Conservation (phyloP, 2,113 vertebrate genomes). For the Grallaria varia region DNA sequence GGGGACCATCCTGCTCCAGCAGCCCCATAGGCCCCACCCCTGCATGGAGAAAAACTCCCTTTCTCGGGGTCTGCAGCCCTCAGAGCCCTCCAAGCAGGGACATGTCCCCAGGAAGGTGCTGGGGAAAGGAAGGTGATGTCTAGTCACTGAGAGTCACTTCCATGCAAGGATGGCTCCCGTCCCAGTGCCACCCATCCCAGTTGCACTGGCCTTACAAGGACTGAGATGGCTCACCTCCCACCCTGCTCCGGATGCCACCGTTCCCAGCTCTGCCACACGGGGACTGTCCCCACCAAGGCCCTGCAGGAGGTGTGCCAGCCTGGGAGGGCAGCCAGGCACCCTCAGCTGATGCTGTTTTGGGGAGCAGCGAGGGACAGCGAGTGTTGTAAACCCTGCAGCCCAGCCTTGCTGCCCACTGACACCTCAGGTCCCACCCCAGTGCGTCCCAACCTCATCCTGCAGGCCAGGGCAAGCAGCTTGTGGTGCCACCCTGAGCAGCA, state of each 20-base stretch:
- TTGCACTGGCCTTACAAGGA: constrained; percentile 13
- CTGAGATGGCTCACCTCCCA: rapidly evolving
- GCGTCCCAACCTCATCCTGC: not conserved
- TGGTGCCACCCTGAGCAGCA: rapidly evolving
- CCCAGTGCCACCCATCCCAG: rapidly evolving
- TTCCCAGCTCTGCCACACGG: rapidly evolving
- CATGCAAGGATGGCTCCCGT: not conserved
- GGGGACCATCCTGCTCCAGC: not conserved
- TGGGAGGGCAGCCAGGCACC: not conserved
- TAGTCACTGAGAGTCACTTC: not conserved
- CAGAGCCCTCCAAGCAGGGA: not conserved
- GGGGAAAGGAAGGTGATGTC: not conserved
- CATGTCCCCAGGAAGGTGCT: not conserved
- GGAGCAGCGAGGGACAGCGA: rapidly evolving
- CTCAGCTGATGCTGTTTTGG: not conserved
- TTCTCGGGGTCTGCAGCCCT: not conserved
- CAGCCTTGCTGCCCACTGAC: not conserved
- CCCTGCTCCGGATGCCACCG: not conserved
- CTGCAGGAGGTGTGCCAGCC: not conserved
- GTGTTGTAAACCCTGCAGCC: not conserved
- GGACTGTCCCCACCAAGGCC: not conserved
- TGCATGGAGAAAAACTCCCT: rapidly evolving
- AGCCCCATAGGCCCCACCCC: not conserved
- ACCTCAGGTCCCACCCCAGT: not conserved
- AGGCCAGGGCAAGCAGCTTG: not conserved